Evolutionary conservation across 1,140 invertebrate genomes (phyloP), one percentile per base, ranked within the genome.

Genomic region (Akabosia matsudoensis): DNA sequence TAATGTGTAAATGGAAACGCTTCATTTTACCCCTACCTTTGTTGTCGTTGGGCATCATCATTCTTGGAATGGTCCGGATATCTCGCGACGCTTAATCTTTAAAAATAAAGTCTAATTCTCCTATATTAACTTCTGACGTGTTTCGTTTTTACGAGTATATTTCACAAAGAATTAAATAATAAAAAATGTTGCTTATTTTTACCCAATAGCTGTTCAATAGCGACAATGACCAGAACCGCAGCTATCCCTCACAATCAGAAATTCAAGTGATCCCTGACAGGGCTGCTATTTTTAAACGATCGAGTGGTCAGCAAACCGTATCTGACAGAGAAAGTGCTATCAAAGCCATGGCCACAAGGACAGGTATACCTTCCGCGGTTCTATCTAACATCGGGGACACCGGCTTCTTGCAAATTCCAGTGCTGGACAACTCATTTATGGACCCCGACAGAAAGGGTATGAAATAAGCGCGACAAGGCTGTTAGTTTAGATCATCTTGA

Each of bases 121-220:
- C n/a, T n/a, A n/a, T n/a, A n/a, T n/a, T n/a, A n/a, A n/a, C n/a
- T n/a, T n/a, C n/a, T n/a, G n/a, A n/a, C n/a, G n/a, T n/a, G n/a
- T n/a, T n/a, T n/a, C n/a, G n/a, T n/a, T n/a, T n/a, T n/a, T n/a
- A n/a, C n/a, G n/a, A n/a, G n/a, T n/a, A n/a, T n/a, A n/a, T n/a
- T n/a, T n/a, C n/a, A n/a, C n/a, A n/a, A n/a, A n/a, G n/a, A n/a
- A n/a, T n/a, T n/a, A n/a, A n/a, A n/a, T n/a, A n/a, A n/a, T n/a
- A n/a, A n/a, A n/a, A n/a, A n/a, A n/a, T n/a, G n/a, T 61, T 61
- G 7, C 54, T 24, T 61, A 24, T 61, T 45, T 56, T 7, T 30
- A n/a, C n/a, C n/a, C n/a, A n/a, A n/a, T n/a, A 67, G 61, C 61
- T 67, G 28, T 67, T 67, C 28, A 22, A 67, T n/a, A 67, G 61